Evolutionary conservation across 2,797 vertebrate genomes (phyloP).

Genomic region (Pelochelys cantorii): DNA sequence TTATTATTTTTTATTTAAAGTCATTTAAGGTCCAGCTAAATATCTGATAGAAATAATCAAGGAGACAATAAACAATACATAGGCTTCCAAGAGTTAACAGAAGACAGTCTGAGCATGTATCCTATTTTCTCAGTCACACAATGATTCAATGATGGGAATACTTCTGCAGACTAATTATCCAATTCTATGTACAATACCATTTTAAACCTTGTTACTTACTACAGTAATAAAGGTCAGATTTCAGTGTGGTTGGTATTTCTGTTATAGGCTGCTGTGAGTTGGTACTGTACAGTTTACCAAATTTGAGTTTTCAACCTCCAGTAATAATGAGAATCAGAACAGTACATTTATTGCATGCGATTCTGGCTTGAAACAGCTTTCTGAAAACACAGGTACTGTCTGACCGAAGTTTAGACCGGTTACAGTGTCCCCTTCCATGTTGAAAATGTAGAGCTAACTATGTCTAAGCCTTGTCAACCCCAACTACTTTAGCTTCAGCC

Average conservation of each 20-base stretch:
- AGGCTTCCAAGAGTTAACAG: slow-evolving; percentile 44
- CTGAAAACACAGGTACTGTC: slow-evolving; percentile 22
- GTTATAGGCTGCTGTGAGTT: background rate
- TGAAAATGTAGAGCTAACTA: slow-evolving; percentile 6
- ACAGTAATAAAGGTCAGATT: background rate
- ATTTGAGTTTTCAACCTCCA: slow-evolving; percentile 2
- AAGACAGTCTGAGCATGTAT: background rate
- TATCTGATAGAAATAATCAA: slow-evolving; percentile 12
- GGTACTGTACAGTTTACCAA: slow-evolving; percentile 31
- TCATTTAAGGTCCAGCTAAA: slow-evolving; percentile 48
- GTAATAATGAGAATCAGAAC: slow-evolving; percentile 37
- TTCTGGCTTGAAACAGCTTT: background rate
- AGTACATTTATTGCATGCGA: background rate
- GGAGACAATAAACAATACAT: background rate
- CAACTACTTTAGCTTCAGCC: background rate
- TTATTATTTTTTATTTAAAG: slow-evolving; percentile 62
- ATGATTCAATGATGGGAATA: background rate
- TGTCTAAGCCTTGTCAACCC: slow-evolving; percentile 17
- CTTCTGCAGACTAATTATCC: background rate
- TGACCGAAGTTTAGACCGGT: slow-evolving; percentile 2
- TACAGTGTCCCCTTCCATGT: slow-evolving; percentile 18
- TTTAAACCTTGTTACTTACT: background rate
- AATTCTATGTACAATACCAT: background rate
- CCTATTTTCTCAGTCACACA: background rate
- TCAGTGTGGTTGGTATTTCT: background rate